These are phyloP conservation scores for Megaceryle torquata DNA, from an alignment of 2,113 vertebrate genomes.

Conservation along the genomic window DNA sequence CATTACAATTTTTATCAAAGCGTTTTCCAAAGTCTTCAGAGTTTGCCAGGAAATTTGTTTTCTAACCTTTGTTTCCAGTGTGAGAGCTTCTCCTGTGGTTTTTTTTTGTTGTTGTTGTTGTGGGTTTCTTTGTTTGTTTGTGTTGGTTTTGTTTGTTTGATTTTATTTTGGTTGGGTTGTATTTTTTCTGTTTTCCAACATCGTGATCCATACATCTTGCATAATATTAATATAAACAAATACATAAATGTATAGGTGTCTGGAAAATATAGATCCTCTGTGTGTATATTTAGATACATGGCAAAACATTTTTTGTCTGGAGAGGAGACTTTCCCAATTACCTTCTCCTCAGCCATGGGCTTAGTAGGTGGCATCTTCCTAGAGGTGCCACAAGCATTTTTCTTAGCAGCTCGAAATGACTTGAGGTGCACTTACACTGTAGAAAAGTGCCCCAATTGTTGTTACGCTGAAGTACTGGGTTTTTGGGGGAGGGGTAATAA, in stretches of 20 bases:
- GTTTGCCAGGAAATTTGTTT: neutral
- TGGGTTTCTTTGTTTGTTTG: neutral
- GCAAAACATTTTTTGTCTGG: neutral
- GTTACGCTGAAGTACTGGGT: accelerated
- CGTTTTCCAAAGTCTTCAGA: neutral
- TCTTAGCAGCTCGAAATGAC: neutral
- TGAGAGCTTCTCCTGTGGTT: neutral
- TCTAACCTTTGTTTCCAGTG: neutral
- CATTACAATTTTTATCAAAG: neutral
- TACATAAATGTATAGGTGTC: neutral
- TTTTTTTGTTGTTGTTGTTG: no score
- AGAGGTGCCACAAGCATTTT: neutral
- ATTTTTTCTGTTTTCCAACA: neutral
- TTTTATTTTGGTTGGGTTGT: no score
- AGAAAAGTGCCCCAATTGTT: neutral
- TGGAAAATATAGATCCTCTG: neutral
- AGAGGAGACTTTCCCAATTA: neutral
- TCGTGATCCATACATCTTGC: neutral
- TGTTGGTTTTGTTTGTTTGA: neutral
- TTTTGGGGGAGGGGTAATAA: neutral
- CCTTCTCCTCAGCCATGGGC: neutral
- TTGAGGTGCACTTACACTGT: neutral
- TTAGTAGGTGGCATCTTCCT: neutral
- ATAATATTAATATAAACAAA: neutral
- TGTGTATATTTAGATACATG: neutral